Percentiles rank a stretch among this genome's conserved stretches.
Conservation (phyloP, 1,140 invertebrate genomes). For the Formica selysi region DNA sequence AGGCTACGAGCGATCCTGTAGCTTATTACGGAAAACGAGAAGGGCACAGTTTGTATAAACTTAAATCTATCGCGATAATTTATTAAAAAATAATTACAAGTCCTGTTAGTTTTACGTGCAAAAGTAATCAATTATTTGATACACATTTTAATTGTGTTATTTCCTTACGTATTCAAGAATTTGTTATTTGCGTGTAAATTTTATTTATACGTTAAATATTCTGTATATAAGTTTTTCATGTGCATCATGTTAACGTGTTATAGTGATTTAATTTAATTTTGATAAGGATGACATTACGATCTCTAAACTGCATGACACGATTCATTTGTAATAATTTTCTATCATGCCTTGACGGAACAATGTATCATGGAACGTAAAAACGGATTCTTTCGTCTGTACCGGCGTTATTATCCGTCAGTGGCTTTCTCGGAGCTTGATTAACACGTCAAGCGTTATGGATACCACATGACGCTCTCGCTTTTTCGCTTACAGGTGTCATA, state of each 20-base stretch:
- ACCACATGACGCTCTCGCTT: conserved; percentile 40
- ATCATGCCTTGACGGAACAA: conserved; percentile 26
- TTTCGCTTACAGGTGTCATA: conserved; percentile 54
- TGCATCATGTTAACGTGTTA: not conserved
- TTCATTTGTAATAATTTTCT: conserved; percentile 29
- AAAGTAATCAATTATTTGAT: not conserved
- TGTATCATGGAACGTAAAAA: conserved; percentile 50
- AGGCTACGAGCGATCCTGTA: conserved; percentile 28
- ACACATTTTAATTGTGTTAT: not conserved
- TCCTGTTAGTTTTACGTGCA: not conserved
- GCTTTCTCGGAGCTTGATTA: conserved; percentile 50
- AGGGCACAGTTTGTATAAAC: not conserved
- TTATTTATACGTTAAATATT: not conserved
- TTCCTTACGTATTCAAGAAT: not conserved
- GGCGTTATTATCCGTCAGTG: conserved; percentile 33
- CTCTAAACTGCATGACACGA: conserved; percentile 7
- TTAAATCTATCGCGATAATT: not conserved
- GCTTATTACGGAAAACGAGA: conserved; percentile 37
- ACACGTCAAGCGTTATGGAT: conserved; percentile 54
- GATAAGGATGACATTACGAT: conserved; percentile 14
- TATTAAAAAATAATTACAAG: not conserved
- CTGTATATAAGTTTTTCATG: not conserved
- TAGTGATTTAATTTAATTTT: conserved; percentile 11
- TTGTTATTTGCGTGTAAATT: not conserved
- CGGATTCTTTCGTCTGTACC: conserved; percentile 6